Conservation (phyloP, 2,888 invertebrate genomes). For the Eristalinus aeneus region DNA sequence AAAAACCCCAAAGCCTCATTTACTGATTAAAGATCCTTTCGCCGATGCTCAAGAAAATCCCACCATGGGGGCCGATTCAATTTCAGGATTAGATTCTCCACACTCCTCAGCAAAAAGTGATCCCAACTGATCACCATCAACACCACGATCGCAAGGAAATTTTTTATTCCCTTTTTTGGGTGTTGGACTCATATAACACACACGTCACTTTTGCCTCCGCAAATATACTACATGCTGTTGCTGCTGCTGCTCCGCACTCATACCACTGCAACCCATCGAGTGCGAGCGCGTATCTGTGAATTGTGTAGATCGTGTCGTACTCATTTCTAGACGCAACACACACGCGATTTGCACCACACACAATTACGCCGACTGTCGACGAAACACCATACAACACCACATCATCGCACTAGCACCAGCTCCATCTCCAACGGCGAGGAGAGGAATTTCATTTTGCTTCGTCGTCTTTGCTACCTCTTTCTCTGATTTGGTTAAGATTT, state of each 20-base stretch:
- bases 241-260: slow-evolving; percentile 29
- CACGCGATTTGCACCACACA: slow-evolving; percentile 41
- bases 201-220: slow-evolving; percentile 66
- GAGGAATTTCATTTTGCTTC: slow-evolving; percentile 40
- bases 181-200: slow-evolving; percentile 81
- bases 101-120: slow-evolving; percentile 23
- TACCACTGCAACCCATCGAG: not conserved
- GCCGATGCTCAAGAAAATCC: slow-evolving; percentile 33
- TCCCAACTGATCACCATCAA: slow-evolving; percentile 68
- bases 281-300: slow-evolving; percentile 37
- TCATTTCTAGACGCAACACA: slow-evolving; percentile 58
- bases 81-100: slow-evolving; percentile 49
- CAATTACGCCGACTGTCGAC: not conserved
- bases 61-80: slow-evolving; percentile 30
- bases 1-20: slow-evolving; percentile 23
- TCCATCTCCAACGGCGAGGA: slow-evolving; percentile 5
- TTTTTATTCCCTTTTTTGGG: slow-evolving; percentile 81
- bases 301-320: slow-evolving; percentile 23
- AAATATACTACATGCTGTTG: slow-evolving; percentile 48
- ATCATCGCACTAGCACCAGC: not conserved
- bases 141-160: slow-evolving; percentile 72
- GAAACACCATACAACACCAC: not conserved
- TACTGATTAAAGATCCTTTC: slow-evolving; percentile 29
- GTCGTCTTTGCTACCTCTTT: not conserved
- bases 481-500: slow-evolving; percentile 3